phyloP scores from a whole-genome alignment of 2,797 vertebrate species.

The Erpetoichthys calabaricus region DNA sequence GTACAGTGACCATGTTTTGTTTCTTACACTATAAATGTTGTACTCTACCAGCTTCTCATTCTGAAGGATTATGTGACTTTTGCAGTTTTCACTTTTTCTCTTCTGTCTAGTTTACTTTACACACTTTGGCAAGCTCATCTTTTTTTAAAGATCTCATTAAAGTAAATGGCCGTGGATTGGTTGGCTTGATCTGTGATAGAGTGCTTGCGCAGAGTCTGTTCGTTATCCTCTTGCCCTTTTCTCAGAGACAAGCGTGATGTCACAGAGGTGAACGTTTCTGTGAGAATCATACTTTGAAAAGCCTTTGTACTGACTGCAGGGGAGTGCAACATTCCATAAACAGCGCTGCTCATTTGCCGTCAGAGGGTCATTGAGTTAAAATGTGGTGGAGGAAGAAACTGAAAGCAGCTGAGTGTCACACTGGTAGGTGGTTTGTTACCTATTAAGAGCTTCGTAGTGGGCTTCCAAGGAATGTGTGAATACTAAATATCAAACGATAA shows the following conservation, averaged over 20 bases:
- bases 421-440: conserved; percentile 3
- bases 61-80: background rate
- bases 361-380: background rate
- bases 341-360: background rate
- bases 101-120: conserved; percentile 7
- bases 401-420: background rate
- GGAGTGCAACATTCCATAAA: background rate
- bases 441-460: no score
- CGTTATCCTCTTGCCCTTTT: background rate
- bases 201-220: background rate
- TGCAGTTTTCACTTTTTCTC: conserved; percentile 4
- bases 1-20: no score
- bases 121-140: conserved; percentile 8
- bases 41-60: background rate
- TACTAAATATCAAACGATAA: no score
- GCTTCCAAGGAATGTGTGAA: no score
- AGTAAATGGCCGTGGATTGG: conserved; percentile 1
- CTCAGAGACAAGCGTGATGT: background rate
- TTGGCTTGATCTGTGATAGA: conserved; percentile 1
- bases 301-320: background rate
- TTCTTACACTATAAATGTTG: no score
- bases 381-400: conserved; percentile 2
- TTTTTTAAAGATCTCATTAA: conserved; percentile 12
- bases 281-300: background rate
- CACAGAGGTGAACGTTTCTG: background rate